These are phyloP conservation scores for Andrena fulva DNA, from an alignment of 2,888 invertebrate genomes.

Conservation along the genomic window DNA sequence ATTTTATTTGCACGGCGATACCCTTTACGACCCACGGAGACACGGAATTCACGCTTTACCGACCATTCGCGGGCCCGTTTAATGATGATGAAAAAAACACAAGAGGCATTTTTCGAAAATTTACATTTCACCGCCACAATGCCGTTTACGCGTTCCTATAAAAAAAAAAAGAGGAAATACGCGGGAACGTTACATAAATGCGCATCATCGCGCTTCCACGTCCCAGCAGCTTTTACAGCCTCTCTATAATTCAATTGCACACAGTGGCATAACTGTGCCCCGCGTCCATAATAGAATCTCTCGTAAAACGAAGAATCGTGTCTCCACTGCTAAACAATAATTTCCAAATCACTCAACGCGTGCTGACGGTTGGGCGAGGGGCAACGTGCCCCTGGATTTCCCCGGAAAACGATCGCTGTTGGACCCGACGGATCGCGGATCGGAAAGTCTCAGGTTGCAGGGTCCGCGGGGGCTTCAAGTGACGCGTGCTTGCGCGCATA, in stretches of 20 bases:
- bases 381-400: too few species aligned
- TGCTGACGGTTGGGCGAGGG: too few species aligned
- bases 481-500: slow-evolving; percentile 49
- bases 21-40: slow-evolving; percentile 9
- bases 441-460: slow-evolving; percentile 6
- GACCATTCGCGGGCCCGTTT: slow-evolving; percentile 17
- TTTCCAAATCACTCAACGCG: too few species aligned
- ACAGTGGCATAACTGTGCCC: too few species aligned
- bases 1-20: slow-evolving; percentile 47
- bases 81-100: slow-evolving; percentile 41
- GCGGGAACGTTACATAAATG: background rate
- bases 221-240: too few species aligned
- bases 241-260: too few species aligned
- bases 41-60: background rate
- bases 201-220: too few species aligned
- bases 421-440: background rate
- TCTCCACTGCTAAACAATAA: too few species aligned
- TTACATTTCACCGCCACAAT: background rate
- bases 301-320: too few species aligned
- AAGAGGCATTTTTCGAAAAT: slow-evolving; percentile 34
- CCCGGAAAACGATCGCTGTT: too few species aligned
- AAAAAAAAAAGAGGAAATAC: background rate
- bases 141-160: background rate
- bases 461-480: slow-evolving; percentile 29
- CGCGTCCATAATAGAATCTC: too few species aligned